Evolutionary conservation across 2,113 vertebrate species (phyloP), one percentile per base, ranked within the genome.

Genomic region (Tonatia bakeri): DNA sequence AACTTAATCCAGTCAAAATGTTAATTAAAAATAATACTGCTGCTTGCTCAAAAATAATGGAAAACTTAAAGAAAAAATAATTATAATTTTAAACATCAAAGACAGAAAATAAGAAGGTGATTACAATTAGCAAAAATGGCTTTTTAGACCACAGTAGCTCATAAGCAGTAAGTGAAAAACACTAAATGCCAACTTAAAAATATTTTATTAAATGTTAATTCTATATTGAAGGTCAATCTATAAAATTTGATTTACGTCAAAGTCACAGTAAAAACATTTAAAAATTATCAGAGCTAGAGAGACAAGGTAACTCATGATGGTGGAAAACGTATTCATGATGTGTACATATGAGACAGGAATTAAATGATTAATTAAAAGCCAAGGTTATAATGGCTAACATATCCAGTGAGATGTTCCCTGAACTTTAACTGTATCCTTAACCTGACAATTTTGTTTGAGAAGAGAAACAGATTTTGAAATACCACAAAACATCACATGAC

Each of bases 341-440:
- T 65, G 7, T 76, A 75, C 13, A 52, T 9, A 70, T 54, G 5
- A 92, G 67, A 86, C 31, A 70, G 4, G 11, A 76, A 93, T 28
- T 81, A 47, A 65, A 87, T 47, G 3, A 19, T 87, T 89, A 90
- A 88, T 75, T 52, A 73, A 87, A 89, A 83, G 33, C 36, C 79
- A 95, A 87, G 47, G 87, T n/a, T 82, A n/a, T 56, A 95, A 79
- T 69, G 14, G 31, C 31, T 65, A 73, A 77, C 36, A 83, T 59
- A 24, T 28, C 31, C 93, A 59, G 14, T 67, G 56, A 82, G 7
- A 81, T 36, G 45, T 20, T 73, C 54, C 40, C 52, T 88, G 40
- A 77, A 85, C 88, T 16, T 86, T 86, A 69, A 70, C 38, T 92
- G 13, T 87, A 82, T 91, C 24, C 28, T 95, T 89, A 95, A 80